These are phyloP conservation scores for Anagyrus pseudococci DNA, from an alignment of 2,888 invertebrate species.

Conservation along the genomic window DNA sequence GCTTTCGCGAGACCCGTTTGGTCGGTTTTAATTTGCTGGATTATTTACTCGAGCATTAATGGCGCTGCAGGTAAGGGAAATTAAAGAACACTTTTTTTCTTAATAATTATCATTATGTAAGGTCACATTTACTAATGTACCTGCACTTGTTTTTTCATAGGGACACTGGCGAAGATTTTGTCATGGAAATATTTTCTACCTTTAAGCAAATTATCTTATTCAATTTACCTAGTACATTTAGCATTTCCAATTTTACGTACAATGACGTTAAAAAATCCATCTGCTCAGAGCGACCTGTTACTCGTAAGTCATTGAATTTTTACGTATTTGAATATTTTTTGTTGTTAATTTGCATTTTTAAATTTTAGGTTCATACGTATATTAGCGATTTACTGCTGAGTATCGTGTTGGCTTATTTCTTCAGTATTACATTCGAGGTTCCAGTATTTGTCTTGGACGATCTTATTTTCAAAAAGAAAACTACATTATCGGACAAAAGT, in stretches of 20 bases:
- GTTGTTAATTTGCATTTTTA: neutral
- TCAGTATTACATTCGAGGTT: constrained; percentile 35
- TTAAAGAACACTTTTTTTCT: neutral
- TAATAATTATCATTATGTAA: neutral
- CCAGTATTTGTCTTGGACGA: constrained; percentile 14
- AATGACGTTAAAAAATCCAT: constrained; percentile 21
- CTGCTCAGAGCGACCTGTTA: constrained; percentile 31
- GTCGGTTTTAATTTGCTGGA: constrained; percentile 63
- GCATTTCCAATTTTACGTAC: constrained; percentile 36
- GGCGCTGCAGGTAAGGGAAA: constrained; percentile 61
- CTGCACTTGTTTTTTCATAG: too few relatives aligned
- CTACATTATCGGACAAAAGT: neutral
- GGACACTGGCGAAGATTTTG: constrained; percentile 39
- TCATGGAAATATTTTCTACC: constrained; percentile 44
- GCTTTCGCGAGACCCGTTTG: constrained; percentile 47
- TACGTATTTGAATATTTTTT: too few relatives aligned
- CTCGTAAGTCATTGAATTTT: constrained; percentile 14
- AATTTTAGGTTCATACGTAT: constrained; percentile 8
- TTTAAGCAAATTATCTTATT: constrained; percentile 44
- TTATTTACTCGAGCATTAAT: constrained; percentile 63
- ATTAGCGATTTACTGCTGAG: constrained; percentile 25
- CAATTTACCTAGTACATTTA: constrained; percentile 43
- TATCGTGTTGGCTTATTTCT: constrained; percentile 22
- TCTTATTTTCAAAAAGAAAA: neutral
- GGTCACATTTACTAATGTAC: neutral